Evolutionary conservation across 2,113 vertebrate species (phyloP), one percentile per base, ranked within the genome.

Genomic region (Nycticebus coucang): DNA sequence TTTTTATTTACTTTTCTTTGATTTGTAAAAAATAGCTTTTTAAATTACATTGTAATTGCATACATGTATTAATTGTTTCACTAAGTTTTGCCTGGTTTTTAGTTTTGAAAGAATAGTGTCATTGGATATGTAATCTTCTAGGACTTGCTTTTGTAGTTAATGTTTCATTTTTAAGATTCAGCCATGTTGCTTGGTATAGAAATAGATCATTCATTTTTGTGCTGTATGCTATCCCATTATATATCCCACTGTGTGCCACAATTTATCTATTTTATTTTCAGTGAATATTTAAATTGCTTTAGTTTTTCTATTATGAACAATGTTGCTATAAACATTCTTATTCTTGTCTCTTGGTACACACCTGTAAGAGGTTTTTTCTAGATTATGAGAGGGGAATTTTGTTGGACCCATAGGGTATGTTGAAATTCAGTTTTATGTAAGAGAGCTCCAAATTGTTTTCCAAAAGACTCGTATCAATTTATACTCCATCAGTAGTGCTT

Each of bases 21-120:
- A 8, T 87, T 53, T 96, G 89, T 75, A 15, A 45, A 57, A 87
- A 78, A 50, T 18, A 35, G 5, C 0, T 14, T 87, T 11, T 62
- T 45, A 28, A 6, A 62, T 77, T 45, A 50, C 8, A 50, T 69
- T 95, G 88, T 62, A 18, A 66, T 86, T 41, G 62, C 2, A 9
- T 83, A 37, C 62, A 64, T 64, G 28, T 12, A 1, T 64, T 64
- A 64, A 12, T 64, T 75, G 5, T 90, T 28, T 87, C 30, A 83
- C 60, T 71, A 91, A 94, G 41, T 72, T 93, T 82, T 92, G 15
- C 57, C 92, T 83, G 24, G 37, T 59, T 93, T 74, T 93, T 80
- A 55, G 80, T 84, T 84, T 91, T 64, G 10, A 87, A 57, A 82
- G 35, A 71, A n/a, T 41, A 30, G 2, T 64, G 30, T 75, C 55